phyloP scores from a whole-genome alignment of 2,113 vertebrate genomes.

The Sakesphorus luctuosus region DNA sequence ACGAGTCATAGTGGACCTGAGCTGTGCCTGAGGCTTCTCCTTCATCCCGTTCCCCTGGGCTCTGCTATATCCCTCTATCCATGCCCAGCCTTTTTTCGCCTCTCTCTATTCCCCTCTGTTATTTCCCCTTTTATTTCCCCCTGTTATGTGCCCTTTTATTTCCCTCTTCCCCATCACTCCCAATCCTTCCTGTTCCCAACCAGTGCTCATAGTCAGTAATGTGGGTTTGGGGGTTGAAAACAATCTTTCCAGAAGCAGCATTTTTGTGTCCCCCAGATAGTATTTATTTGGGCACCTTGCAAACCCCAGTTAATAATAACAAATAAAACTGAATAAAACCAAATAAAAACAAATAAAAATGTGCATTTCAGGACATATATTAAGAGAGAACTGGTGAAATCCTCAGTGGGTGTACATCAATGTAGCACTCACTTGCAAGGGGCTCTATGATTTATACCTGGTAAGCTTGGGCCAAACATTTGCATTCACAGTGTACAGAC shows the following conservation, averaged over 20 bases:
- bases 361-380: not conserved
- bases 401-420: not conserved
- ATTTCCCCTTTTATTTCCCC: not conserved
- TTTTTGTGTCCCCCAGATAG: not conserved
- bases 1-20: not conserved
- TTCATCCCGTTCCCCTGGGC: accelerated
- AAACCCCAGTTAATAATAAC: not conserved
- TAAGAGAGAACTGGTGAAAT: not conserved
- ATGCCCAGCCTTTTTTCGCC: not conserved
- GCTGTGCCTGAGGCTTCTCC: not conserved
- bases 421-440: not conserved
- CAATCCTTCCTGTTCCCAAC: not conserved
- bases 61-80: not conserved
- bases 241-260: not conserved
- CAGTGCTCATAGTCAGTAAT: accelerated
- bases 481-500: not conserved
- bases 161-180: not conserved
- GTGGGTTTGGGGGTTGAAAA: not conserved
- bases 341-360: not conserved
- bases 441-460: not conserved
- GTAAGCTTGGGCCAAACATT: not conserved
- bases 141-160: not conserved
- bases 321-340: not conserved
- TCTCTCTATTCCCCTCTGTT: not conserved
- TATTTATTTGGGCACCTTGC: not conserved